These are phyloP conservation scores for Leucophora obtusa DNA, from an alignment of 2,888 invertebrate species.

Conservation along the genomic window DNA sequence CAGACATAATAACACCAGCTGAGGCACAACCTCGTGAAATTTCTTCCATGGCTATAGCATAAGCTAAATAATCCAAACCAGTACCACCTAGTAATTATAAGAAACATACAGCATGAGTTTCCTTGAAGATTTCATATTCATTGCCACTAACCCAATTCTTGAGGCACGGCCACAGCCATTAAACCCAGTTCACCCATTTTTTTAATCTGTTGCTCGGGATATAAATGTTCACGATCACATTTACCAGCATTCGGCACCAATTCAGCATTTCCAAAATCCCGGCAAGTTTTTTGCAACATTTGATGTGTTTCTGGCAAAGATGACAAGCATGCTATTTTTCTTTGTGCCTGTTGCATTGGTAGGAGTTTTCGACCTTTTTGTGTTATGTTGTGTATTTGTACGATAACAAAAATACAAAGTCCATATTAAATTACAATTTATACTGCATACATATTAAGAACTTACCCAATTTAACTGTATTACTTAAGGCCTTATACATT, in stretches of 20 bases:
- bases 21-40: constrained; percentile 94
- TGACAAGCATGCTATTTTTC: constrained; percentile 83
- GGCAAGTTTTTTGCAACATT: constrained; percentile 92
- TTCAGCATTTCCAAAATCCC: constrained; percentile 95
- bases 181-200: constrained; percentile 96
- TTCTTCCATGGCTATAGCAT: constrained; percentile 96
- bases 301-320: constrained; percentile 92
- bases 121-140: background rate
- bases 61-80: constrained; percentile 94
- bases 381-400: no score
- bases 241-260: constrained; percentile 91
- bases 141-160: constrained; percentile 81
- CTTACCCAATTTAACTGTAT: constrained; percentile 39
- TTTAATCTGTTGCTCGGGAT: constrained; percentile 89
- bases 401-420: no score
- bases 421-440: no score
- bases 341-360: constrained; percentile 24
- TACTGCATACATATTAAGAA: no score
- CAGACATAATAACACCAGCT: constrained; percentile 97
- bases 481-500: constrained; percentile 38
- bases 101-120: background rate
- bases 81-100: constrained; percentile 83
- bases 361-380: constrained; percentile 38
- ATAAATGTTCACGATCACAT: constrained; percentile 90
- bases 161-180: constrained; percentile 90